phyloP scores from a whole-genome alignment of 2,888 invertebrate species.

The Muschampia plurimacula region DNA sequence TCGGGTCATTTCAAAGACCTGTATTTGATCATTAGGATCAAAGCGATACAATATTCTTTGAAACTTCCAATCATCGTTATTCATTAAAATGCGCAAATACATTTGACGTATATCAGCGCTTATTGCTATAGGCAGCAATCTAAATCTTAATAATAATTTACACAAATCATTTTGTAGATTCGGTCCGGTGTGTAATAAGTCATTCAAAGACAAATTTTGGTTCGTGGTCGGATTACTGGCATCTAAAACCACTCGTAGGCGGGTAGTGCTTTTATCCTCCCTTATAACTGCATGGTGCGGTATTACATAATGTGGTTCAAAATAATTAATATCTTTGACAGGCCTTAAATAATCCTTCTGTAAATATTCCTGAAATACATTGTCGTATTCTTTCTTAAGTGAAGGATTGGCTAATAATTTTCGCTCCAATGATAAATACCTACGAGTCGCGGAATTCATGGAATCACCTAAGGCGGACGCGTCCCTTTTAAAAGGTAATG shows the following conservation, averaged over 20 bases:
- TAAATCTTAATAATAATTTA: conserved; percentile 1
- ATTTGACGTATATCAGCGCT: not conserved
- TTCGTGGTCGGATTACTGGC: not conserved
- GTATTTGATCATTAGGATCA: conserved; percentile 5
- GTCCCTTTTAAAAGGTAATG: not conserved
- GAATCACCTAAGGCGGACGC: not conserved
- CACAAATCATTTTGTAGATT: conserved; percentile 7
- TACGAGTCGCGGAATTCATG: conserved; percentile 2
- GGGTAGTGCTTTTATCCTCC: not conserved
- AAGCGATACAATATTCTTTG: conserved; percentile 1
- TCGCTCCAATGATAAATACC: not conserved
- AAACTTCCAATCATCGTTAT: not conserved
- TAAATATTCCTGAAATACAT: not conserved
- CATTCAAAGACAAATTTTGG: conserved; percentile 1
- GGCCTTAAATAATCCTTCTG: not conserved
- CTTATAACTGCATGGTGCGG: not conserved
- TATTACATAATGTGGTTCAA: conserved; percentile 11
- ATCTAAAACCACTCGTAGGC: not conserved
- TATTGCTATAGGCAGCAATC: not conserved
- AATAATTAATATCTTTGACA: not conserved
- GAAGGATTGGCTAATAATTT: conserved; percentile 2
- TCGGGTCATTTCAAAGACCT: not conserved
- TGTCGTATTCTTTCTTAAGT: conserved; percentile 3
- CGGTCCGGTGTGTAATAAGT: conserved; percentile 1
- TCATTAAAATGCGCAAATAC: not conserved